Conservation (phyloP, 2,888 invertebrate species). For the Apomyelois bistriatella region DNA sequence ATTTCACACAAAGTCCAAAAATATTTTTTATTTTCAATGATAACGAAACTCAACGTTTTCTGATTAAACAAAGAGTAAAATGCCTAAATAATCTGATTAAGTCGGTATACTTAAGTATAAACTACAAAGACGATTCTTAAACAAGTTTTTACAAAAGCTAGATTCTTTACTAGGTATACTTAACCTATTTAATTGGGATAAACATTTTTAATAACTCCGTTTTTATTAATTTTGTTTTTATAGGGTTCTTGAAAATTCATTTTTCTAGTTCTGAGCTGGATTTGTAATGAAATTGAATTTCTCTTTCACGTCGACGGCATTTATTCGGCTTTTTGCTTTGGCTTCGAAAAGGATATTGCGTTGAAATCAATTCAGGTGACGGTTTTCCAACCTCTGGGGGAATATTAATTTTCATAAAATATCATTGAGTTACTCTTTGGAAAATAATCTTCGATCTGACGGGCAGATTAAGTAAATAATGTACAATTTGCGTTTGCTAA, state of each 20-base stretch:
- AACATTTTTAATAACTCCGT: not conserved
- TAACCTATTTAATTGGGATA: not conserved
- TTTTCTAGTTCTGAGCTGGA: slow-evolving; percentile 41
- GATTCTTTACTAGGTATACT: not conserved
- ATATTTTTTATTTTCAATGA: not conserved
- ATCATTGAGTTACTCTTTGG: not conserved
- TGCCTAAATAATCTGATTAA: no score
- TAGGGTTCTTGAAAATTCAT: slow-evolving; percentile 32
- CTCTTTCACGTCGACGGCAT: slow-evolving; percentile 48
- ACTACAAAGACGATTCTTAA: no score
- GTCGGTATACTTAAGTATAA: no score
- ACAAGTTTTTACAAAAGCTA: no score
- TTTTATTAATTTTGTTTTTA: slow-evolving; percentile 30
- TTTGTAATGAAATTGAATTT: slow-evolving; percentile 71
- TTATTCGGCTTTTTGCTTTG: slow-evolving; percentile 70
- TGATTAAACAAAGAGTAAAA: no score
- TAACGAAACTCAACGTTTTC: no score
- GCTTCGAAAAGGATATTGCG: slow-evolving; percentile 70
- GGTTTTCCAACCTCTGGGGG: slow-evolving; percentile 45
- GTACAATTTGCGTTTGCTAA: not conserved
- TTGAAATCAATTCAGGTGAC: slow-evolving; percentile 73
- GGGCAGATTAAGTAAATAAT: not conserved
- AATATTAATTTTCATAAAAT: slow-evolving; percentile 56
- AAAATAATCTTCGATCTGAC: not conserved
- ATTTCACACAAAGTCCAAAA: not conserved